Evolutionary conservation across 2,888 invertebrate genomes (phyloP).

Genomic region (Patella caerulea): DNA sequence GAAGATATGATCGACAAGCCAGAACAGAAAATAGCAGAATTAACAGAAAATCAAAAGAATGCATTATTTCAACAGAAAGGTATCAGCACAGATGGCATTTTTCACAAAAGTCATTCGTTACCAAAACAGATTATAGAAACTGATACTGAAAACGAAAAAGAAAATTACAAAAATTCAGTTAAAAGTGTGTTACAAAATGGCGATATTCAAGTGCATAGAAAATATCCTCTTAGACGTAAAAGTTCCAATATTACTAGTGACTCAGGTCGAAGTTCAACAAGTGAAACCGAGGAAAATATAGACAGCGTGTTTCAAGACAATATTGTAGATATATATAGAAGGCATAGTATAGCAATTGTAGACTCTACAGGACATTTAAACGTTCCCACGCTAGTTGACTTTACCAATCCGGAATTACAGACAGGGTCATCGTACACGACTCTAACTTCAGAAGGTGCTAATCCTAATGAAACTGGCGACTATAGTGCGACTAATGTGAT

Average conservation of each 20-base stretch:
- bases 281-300: constrained; percentile 42
- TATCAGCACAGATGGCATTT: not conserved
- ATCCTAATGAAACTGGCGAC: not conserved
- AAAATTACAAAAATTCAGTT: constrained; percentile 25
- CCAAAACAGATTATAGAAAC: not conserved
- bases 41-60: constrained; percentile 22
- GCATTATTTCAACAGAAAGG: not conserved
- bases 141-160: constrained; percentile 23
- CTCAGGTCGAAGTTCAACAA: constrained; percentile 55
- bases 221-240: constrained; percentile 51
- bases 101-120: not conserved
- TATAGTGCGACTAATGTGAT: constrained; percentile 23
- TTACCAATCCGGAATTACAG: constrained; percentile 8
- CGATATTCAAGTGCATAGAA: constrained; percentile 21
- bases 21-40: constrained; percentile 12
- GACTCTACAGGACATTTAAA: constrained; percentile 59
- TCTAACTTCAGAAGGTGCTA: constrained; percentile 16
- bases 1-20: constrained; percentile 29
- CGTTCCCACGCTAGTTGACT: constrained; percentile 41
- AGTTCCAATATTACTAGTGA: constrained; percentile 44
- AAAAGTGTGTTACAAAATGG: constrained; percentile 21
- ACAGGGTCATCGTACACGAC: constrained; percentile 15
- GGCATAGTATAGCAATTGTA: constrained; percentile 53
- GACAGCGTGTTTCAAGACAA: constrained; percentile 36
- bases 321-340: constrained; percentile 31